Conservation (phyloP, 2,113 vertebrate species). For the Oxygymnocypris stewartii region DNA sequence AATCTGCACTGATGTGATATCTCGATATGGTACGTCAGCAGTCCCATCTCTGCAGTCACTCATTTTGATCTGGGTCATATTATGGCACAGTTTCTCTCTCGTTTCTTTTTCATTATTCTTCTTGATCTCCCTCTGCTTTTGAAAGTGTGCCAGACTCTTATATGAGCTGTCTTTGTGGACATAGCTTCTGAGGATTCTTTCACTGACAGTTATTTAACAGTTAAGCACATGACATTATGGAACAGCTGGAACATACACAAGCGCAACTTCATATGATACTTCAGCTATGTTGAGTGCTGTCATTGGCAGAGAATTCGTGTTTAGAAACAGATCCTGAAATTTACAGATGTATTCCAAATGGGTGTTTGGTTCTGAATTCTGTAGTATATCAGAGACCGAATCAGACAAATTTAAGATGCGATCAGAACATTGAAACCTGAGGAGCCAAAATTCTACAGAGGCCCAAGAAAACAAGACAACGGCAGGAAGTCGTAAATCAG, state of each 20-base stretch:
- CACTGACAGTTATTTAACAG: conserved; percentile 5
- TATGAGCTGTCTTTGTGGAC: conserved; percentile 9
- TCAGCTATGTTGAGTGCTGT: neutral
- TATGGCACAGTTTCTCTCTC: conserved; percentile 4
- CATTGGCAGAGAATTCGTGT: neutral
- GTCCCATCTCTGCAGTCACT: neutral
- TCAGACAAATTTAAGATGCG: no score
- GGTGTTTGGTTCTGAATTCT: no score
- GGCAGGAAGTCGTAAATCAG: no score
- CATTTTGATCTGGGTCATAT: conserved; percentile 12
- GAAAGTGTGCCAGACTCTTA: conserved; percentile 21
- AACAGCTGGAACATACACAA: neutral
- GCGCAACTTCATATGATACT: neutral
- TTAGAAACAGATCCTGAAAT: neutral
- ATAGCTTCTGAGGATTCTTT: conserved; percentile 1
- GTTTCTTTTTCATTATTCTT: conserved; percentile 24
- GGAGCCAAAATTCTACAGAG: no score
- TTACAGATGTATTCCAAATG: no score
- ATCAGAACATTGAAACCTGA: no score
- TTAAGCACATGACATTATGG: conserved; percentile 5
- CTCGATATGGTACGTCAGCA: neutral
- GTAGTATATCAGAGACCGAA: no score
- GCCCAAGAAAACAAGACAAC: no score
- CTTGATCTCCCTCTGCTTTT: conserved; percentile 22
- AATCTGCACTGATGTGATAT: conserved; percentile 5